Evolutionary conservation across 1,140 invertebrate genomes (phyloP), one percentile per base, ranked within the genome.

Genomic region (Varroa destructor): DNA sequence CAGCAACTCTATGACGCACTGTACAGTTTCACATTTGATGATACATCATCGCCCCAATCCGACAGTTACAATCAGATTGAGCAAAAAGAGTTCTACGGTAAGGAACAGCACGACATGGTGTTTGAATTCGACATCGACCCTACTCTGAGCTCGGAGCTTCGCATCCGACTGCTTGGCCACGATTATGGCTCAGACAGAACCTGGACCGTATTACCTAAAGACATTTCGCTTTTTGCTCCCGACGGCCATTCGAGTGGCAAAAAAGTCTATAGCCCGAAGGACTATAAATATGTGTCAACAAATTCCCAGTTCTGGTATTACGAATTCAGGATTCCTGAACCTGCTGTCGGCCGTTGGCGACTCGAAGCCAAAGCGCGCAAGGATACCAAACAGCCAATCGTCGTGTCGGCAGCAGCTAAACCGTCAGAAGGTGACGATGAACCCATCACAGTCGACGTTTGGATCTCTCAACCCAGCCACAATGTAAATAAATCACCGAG

Each of bases 101-200:
- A 67, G 37, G 61, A 67, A 37, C 61, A 67, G 61, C 12, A 67
- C 61, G 61, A 67, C 37, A 67, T 67, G 40, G 46, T 43, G 40
- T 67, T 67, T 46, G 61, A 67, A 43, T 67, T 67, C 61, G 40
- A 67, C 37, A 37, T 67, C 61, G 61, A 67, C 37, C 61, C 61
- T 46, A 43, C 61, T 12, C 61, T 67, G 14, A 67, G 46, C 61
- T 46, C 40, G 10, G 61, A 67, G 40, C 61, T 67, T 1, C 61
- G 61, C 14, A 46, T 67, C 10, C 40, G 61, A 67, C 61, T 67
- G 14, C 40, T 67, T 37, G 61, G 61, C 40, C 61, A 67, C 46
- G 61, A 67, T 67, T 67, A 67, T 37, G 61, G 61, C 12, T 46
- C 46, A 14, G 61, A 67, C 46, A n/a, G 46, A 67, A 46, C 61